Base-by-base conservation (phyloP, 2,797 vertebrate genomes). In the Anableps anableps region DNA sequence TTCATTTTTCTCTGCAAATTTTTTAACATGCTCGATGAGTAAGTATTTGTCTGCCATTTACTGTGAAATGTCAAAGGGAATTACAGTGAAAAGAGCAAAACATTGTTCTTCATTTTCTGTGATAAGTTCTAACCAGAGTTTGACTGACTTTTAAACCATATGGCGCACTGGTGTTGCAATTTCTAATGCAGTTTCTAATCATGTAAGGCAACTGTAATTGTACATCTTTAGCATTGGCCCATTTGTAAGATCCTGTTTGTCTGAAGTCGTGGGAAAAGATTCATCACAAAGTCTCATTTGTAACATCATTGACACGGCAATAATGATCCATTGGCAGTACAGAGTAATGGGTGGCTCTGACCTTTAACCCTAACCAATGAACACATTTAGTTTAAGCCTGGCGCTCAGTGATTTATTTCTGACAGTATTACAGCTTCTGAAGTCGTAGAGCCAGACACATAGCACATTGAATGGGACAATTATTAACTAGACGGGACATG, bases 231-330 rank as follows among this genome's bases (percentile, higher is more conserved):
- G 78, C 75, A 78, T 80, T 47, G 74, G 81, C 64, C 79, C 81
- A 85, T 91, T 89, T 90, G 83, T 89, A 89, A 80, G 80, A 76
- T 74, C 81, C 79, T 74, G 58, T 88, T 90, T 83, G 87, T 94
- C 92, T 92, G 87, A 92, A 90, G 92, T 92, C 88, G 91, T 91
- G 91, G 90, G 93, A 93, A 94, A 95, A 93, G 89, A 95, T 94
- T 93, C 89, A 95, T 95, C 92, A 93, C 92, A 93, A 93, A 94
- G 92, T 95, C 92, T 93, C 94, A 95, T 95, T 94, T 94, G 93
- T 95, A 94, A 93, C 92, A 88, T 93, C 92, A 89, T 84, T 95
- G 94, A 94, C 94, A 94, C 79, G 79, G 87, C 92, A 88, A 94
- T 94, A 95, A 93, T 95, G 94, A 94, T 92, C 92, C 85, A 90